These are phyloP conservation scores for Sternarchorhynchus goeldii DNA, from an alignment of 2,797 vertebrate species.

Conservation along the genomic window DNA sequence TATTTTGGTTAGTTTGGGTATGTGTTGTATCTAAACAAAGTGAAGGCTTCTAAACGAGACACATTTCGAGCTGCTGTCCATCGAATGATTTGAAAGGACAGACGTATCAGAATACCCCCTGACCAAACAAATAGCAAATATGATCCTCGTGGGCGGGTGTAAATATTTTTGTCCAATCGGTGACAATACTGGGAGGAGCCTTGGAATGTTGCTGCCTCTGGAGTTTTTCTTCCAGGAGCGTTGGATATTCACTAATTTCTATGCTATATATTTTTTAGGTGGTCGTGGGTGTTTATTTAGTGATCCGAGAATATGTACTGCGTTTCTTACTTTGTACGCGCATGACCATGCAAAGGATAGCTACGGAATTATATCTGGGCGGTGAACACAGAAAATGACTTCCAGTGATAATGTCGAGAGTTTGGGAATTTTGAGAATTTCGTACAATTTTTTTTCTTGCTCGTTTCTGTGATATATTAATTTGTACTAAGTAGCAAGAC, in stretches of 20 bases:
- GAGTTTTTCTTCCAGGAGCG: background rate
- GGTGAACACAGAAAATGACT: constrained; percentile 50
- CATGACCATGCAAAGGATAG: constrained; percentile 8
- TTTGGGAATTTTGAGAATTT: constrained; percentile 3
- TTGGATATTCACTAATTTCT: constrained; percentile 10
- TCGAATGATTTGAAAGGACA: too few species aligned
- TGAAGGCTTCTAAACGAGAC: too few species aligned
- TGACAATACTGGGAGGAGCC: constrained; percentile 60
- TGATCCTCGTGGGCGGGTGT: constrained; percentile 39
- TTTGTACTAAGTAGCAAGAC: constrained; percentile 10
- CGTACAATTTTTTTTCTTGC: background rate
- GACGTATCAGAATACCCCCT: background rate
- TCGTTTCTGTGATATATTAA: background rate
- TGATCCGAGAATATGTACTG: constrained; percentile 35
- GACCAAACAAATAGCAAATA: background rate
- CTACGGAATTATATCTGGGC: constrained; percentile 38
- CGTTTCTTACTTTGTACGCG: constrained; percentile 24
- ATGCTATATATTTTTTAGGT: background rate
- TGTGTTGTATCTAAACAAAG: too few species aligned
- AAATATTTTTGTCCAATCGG: constrained; percentile 55
- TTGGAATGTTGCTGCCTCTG: constrained; percentile 45
- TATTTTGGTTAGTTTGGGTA: background rate
- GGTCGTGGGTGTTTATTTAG: constrained; percentile 11
- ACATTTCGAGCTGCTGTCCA: too few species aligned
- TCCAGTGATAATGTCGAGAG: constrained; percentile 35